Base-by-base conservation (phyloP, 2,797 vertebrate genomes). In the Neosalanx taihuensis region DNA sequence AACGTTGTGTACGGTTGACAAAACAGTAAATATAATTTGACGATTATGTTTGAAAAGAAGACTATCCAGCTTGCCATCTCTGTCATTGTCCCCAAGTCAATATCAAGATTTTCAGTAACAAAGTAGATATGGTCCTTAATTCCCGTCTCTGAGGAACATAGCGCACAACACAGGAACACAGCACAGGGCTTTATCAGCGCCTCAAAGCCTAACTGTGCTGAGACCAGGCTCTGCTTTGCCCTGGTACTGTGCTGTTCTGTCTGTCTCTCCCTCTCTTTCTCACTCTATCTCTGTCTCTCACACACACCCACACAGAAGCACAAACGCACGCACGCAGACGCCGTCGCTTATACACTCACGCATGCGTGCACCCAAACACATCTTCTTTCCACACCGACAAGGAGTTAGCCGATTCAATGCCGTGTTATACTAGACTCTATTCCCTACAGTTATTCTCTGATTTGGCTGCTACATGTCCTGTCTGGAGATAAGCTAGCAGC, bases 401-500 rank as follows among this genome's bases (percentile, higher is more conserved):
- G 1, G 12, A 67, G 56, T 61, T 41, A 18, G 35, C 12, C 6
- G 13, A 33, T 63, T 69, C 15, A 49, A 57, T 67, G 67, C 53
- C 5, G 53, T 56, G 53, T 74, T 66, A 31, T 20, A 61, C 33
- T 31, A 35, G 67, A 0, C 6, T 71, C 9, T 41, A 49, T 29
- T 59, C 46, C 65, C 53, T 68, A 26, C 20, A 70, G 53, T 33
- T 64, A 35, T 61, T 17, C 35, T 5, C 66, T 5, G 72, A 63
- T 31, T 71, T 71, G 20, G 75, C 57, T 51, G 18, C 49, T 59
- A 62, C 70, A 29, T 49, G 4, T 64, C 62, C 17, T 63, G 20
- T 76, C 64, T 75, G 73, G 13, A 71, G 13, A 70, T 57, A 1
- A 70, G 23, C 70, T 79, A 79, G 57, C 46, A 74, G 26, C 63